Percentiles rank a stretch among this genome's conserved stretches.
Evolutionary conservation across 2,797 vertebrate species (phyloP).

Genomic region (Hylomyscus alleni): DNA sequence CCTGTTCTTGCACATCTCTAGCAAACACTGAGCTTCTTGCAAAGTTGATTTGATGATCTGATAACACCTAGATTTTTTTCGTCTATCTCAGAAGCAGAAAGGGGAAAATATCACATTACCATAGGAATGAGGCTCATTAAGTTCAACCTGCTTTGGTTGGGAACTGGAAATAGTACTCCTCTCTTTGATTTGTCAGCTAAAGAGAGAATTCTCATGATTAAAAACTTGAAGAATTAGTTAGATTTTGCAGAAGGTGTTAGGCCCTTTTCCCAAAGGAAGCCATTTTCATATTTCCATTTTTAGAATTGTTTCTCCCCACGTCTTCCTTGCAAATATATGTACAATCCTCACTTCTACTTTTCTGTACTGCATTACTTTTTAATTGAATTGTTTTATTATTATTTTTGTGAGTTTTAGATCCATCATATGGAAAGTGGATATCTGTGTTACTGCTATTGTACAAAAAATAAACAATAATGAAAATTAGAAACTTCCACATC

Average conservation of each 20-base stretch:
- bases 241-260: slow-evolving; percentile 63
- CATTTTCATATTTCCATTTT: slow-evolving; percentile 72
- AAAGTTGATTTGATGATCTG: background rate
- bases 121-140: slow-evolving; percentile 70
- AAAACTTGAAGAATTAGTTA: slow-evolving; percentile 67
- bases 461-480: slow-evolving; percentile 10
- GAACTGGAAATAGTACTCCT: slow-evolving; percentile 54
- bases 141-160: slow-evolving; percentile 52
- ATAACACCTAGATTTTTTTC: slow-evolving; percentile 43
- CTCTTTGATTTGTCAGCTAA: slow-evolving; percentile 66
- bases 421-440: background rate
- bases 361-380: background rate
- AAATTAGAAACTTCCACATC: slow-evolving; percentile 14
- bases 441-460: background rate
- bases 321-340: slow-evolving; percentile 7
- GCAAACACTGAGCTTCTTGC: background rate
- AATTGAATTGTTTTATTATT: background rate
- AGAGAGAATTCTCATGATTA: slow-evolving; percentile 63
- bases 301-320: slow-evolving; percentile 58
- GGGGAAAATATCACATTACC: background rate
- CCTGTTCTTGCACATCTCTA: background rate
- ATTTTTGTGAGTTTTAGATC: slow-evolving; percentile 3
- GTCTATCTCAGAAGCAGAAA: background rate
- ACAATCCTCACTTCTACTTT: background rate
- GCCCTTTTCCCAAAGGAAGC: slow-evolving; percentile 70